These are phyloP conservation scores for Drosophila leontia DNA, from an alignment of 1,140 invertebrate species.

Conservation along the genomic window DNA sequence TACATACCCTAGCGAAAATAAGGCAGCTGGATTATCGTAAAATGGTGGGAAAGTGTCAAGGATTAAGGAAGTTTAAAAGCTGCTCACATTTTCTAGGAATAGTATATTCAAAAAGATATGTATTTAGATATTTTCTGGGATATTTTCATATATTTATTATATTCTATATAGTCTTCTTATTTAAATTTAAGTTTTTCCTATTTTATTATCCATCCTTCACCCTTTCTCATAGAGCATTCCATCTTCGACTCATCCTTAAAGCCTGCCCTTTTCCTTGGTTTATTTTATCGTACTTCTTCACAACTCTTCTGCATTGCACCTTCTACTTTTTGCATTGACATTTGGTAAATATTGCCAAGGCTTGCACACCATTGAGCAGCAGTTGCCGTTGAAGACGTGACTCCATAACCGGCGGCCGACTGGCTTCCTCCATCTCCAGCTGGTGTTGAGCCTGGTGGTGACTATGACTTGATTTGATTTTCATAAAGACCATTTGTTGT, in stretches of 20 bases:
- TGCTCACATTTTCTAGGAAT: too few species aligned
- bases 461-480: conserved; percentile 82
- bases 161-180: neutral
- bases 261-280: conserved; percentile 36
- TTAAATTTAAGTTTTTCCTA: neutral
- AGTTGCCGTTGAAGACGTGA: conserved; percentile 55
- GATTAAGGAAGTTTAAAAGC: neutral
- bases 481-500: conserved; percentile 58
- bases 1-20: conserved; percentile 49
- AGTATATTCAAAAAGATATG: neutral
- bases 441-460: conserved; percentile 50
- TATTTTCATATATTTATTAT: neutral
- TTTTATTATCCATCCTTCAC: neutral
- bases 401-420: conserved; percentile 41
- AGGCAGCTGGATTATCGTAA: conserved; percentile 1
- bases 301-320: conserved; percentile 60
- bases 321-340: conserved; percentile 78
- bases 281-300: conserved; percentile 42
- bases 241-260: conserved; percentile 9
- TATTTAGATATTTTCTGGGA: too few species aligned
- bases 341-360: conserved; percentile 80
- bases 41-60: conserved; percentile 14
- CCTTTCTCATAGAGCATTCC: conserved; percentile 42
- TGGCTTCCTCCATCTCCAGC: neutral
- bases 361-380: conserved; percentile 55